Percentiles rank a stretch among this genome's conserved stretches.
Evolutionary conservation across 1,140 invertebrate species (phyloP).

Genomic region (Campodea augens): DNA sequence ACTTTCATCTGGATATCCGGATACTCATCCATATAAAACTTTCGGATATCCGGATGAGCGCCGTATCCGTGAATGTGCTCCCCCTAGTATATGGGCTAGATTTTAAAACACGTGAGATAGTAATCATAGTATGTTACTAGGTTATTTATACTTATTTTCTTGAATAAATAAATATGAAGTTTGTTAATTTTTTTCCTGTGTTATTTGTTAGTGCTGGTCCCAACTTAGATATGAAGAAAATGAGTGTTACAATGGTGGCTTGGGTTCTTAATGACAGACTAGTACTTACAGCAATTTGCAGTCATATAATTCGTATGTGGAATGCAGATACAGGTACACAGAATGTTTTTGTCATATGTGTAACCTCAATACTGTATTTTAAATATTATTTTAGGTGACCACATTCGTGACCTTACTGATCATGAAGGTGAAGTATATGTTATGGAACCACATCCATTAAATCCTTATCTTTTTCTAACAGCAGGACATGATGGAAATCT

Average conservation of each 20-base stretch:
- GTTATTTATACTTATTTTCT: no score
- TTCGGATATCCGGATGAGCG: no score
- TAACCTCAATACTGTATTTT: not conserved
- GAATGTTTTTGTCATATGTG: slow-evolving; percentile 2
- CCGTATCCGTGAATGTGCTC: no score
- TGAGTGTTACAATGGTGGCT: slow-evolving; percentile 86
- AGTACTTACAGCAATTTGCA: slow-evolving; percentile 77
- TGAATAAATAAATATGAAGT: no score
- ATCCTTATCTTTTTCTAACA: slow-evolving; percentile 57
- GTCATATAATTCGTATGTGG: slow-evolving; percentile 77
- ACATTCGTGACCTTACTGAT: slow-evolving; percentile 47
- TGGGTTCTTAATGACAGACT: slow-evolving; percentile 78
- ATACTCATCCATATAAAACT: no score
- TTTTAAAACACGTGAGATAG: no score
- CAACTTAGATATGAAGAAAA: slow-evolving; percentile 44
- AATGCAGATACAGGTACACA: slow-evolving; percentile 32
- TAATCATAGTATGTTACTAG: no score
- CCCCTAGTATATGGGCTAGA: no score
- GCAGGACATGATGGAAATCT: slow-evolving; percentile 96
- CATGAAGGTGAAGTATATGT: slow-evolving; percentile 91
- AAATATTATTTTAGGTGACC: slow-evolving; percentile 32
- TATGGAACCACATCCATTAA: slow-evolving; percentile 74
- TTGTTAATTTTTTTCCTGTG: no score
- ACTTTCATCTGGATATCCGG: no score
- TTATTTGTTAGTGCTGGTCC: no score